Conservation (phyloP, 2,113 vertebrate species). For the Pteronura brasiliensis region DNA sequence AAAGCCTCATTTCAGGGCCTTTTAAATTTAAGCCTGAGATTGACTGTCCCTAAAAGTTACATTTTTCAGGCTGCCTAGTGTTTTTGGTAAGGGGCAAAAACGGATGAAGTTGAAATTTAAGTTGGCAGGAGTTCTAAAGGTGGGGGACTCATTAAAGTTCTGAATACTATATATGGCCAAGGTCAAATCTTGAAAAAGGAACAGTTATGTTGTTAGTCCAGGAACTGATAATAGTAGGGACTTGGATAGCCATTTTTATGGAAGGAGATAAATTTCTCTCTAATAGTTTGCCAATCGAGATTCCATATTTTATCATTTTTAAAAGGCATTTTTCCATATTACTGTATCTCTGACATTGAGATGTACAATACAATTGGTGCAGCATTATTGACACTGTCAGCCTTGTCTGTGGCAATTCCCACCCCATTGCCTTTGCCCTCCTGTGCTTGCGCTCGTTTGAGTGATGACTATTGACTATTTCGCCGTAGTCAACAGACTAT, state of each 20-base stretch:
- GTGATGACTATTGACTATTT: no score
- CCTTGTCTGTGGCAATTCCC: not conserved
- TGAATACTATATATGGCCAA: not conserved
- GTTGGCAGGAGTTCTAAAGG: not conserved
- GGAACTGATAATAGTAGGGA: not conserved
- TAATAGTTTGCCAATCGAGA: not conserved
- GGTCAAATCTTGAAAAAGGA: not conserved
- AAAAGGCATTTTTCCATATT: not conserved
- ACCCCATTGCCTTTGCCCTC: not conserved
- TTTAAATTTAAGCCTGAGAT: not conserved
- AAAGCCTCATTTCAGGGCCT: not conserved
- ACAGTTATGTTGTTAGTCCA: not conserved
- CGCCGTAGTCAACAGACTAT: no score
- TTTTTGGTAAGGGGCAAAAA: conserved; percentile 30
- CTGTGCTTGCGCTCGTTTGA: not conserved
- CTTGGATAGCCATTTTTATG: not conserved
- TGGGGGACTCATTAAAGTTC: not conserved
- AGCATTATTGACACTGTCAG: not conserved
- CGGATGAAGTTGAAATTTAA: conserved; percentile 44
- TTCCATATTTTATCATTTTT: not conserved
- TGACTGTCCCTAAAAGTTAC: not conserved
- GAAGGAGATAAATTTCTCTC: not conserved
- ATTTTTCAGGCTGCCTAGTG: not conserved
- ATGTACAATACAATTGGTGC: not conserved
- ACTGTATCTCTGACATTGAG: not conserved